These are phyloP conservation scores for Tragopan temminckii DNA, from an alignment of 2,797 vertebrate species.

Conservation along the genomic window DNA sequence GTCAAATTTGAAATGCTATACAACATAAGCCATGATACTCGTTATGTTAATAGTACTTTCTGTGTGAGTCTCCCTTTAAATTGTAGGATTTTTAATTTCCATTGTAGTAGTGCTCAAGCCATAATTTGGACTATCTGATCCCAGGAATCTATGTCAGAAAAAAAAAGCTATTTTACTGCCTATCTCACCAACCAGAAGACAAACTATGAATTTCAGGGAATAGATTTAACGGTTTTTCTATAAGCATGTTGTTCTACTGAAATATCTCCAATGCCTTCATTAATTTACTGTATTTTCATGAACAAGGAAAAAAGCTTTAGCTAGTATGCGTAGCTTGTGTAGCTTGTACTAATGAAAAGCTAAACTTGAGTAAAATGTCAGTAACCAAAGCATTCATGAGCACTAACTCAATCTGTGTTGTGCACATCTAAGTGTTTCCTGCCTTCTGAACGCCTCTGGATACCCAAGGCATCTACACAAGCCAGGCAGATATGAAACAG, in stretches of 20 bases:
- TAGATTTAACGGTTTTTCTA: not conserved
- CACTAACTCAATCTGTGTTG: not conserved
- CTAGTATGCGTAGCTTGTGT: not conserved
- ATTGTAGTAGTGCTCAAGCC: not conserved
- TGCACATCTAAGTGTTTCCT: not conserved
- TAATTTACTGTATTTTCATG: not conserved
- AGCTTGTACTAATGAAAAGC: not conserved
- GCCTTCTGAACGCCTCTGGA: not conserved
- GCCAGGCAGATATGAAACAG: not conserved
- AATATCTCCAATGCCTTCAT: not conserved
- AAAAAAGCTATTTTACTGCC: not conserved
- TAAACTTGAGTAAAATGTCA: not conserved
- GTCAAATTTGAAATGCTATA: not conserved
- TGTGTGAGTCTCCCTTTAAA: not conserved
- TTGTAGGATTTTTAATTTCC: not conserved
- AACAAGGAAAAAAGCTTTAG: not conserved
- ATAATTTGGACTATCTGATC: not conserved
- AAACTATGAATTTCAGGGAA: not conserved
- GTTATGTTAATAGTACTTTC: not conserved
- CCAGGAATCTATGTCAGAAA: not conserved
- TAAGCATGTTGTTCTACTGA: not conserved
- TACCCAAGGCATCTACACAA: not conserved
- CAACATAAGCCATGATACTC: not conserved
- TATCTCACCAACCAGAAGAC: not conserved
- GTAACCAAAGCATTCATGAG: not conserved